phyloP scores from a whole-genome alignment of 2,888 invertebrate genomes.

The Steinernema carpocapsae region DNA sequence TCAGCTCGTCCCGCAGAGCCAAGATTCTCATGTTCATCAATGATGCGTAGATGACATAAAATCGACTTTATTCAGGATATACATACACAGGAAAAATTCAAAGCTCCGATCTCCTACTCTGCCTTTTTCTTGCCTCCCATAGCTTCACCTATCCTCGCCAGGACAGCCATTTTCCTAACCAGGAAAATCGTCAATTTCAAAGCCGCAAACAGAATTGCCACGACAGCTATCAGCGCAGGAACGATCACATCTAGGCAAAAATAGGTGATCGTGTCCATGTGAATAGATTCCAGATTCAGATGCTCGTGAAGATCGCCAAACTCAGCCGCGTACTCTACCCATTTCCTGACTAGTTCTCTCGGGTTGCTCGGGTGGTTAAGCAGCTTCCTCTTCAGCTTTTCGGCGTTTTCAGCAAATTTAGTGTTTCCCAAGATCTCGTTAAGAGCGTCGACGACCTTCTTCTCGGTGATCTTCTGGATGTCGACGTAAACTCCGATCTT shows the following conservation, averaged over 20 bases:
- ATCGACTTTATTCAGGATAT: no score
- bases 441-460: background rate
- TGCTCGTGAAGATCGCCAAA: constrained; percentile 17
- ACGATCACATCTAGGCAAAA: background rate
- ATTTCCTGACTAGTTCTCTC: background rate
- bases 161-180: no score
- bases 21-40: no score
- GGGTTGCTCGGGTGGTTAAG: background rate
- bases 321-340: constrained; percentile 11
- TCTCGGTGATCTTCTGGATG: background rate
- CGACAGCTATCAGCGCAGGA: no score
- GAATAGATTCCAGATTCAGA: background rate
- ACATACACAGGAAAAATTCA: no score
- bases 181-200: no score
- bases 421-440: background rate
- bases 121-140: no score
- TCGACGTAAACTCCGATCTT: background rate
- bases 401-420: background rate
- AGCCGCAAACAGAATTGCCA: no score
- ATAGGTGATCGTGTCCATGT: background rate
- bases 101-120: no score
- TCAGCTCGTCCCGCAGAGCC: no score
- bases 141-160: no score
- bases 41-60: no score
- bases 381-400: background rate